These are phyloP conservation scores for Nannospalax galili DNA, from an alignment of 2,113 vertebrate species.

Conservation along the genomic window DNA sequence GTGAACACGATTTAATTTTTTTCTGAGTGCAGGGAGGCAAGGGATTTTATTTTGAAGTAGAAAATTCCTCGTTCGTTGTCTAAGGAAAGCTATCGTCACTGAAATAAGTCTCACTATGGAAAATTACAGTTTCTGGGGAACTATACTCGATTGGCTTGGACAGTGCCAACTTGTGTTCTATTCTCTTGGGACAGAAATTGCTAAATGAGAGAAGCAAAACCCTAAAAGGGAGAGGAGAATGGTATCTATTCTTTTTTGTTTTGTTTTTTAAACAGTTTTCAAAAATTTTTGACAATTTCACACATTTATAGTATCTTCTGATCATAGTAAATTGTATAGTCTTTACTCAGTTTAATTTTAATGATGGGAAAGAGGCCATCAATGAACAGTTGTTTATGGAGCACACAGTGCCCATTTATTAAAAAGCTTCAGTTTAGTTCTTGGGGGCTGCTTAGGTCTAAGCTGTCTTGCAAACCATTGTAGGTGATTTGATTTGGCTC, in stretches of 20 bases:
- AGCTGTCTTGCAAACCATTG: not conserved
- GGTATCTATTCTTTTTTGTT: not conserved
- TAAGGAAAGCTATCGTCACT: conserved; percentile 15
- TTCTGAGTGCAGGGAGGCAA: not conserved
- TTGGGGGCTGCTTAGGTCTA: not conserved
- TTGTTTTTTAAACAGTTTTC: not conserved
- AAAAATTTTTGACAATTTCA: not conserved
- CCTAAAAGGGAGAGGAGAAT: not conserved
- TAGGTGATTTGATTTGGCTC: not conserved
- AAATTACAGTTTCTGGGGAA: conserved; percentile 24
- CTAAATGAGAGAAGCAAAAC: conserved; percentile 26
- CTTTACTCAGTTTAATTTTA: not conserved
- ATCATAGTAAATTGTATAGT: not conserved
- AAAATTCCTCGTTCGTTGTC: not conserved
- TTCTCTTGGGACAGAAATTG: not conserved
- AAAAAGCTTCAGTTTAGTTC: not conserved
- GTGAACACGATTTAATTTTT: not conserved
- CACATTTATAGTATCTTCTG: not conserved
- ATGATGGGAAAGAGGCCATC: not conserved
- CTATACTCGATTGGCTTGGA: not conserved
- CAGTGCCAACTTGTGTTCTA: conserved; percentile 1
- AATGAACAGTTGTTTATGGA: not conserved
- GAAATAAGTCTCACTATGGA: conserved; percentile 51
- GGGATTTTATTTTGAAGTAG: conserved; percentile 38
- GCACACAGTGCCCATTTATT: not conserved